phyloP scores from a whole-genome alignment of 1,140 invertebrate genomes.

The Drosophila kanapiae region DNA sequence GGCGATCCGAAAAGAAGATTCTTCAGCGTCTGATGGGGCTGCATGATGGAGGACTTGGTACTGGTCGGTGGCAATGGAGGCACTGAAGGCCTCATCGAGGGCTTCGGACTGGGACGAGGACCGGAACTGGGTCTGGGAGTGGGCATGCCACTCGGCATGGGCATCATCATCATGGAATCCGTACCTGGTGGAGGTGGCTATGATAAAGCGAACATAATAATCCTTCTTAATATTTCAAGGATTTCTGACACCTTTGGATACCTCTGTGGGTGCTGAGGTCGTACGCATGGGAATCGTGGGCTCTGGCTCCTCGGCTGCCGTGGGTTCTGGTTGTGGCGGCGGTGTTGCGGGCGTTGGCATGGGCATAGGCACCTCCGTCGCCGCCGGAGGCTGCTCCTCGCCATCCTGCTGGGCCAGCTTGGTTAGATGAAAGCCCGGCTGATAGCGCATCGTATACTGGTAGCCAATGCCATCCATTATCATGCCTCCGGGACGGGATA shows the following conservation, averaged over 20 bases:
- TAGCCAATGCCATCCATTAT: slow-evolving; percentile 53
- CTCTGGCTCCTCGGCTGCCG: slow-evolving; percentile 65
- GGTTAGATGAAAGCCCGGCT: slow-evolving; percentile 60
- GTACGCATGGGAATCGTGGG: slow-evolving; percentile 63
- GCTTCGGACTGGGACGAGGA: slow-evolving; percentile 21
- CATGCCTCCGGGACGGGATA: slow-evolving; percentile 49
- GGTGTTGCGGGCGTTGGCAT: slow-evolving; percentile 47
- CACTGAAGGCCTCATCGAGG: slow-evolving; percentile 40
- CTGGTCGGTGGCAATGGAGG: slow-evolving; percentile 38
- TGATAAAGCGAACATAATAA: no score
- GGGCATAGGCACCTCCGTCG: slow-evolving; percentile 21
- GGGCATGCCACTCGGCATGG: slow-evolving; percentile 20
- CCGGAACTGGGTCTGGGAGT: slow-evolving; percentile 38
- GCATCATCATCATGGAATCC: slow-evolving; percentile 54
- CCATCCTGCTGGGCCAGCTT: slow-evolving; percentile 55
- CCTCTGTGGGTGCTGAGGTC: slow-evolving; percentile 31
- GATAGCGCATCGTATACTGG: slow-evolving; percentile 63
- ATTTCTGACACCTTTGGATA: not conserved
- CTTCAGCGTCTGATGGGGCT: slow-evolving; percentile 56
- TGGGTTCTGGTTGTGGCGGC: slow-evolving; percentile 39
- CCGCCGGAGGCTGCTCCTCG: slow-evolving; percentile 14
- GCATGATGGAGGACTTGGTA: slow-evolving; percentile 64
- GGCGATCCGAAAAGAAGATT: slow-evolving; percentile 72
- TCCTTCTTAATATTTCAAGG: no score
- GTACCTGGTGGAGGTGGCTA: slow-evolving; percentile 36